These are phyloP conservation scores for Ceratina calcarata DNA, from an alignment of 1,140 invertebrate species.

Conservation along the genomic window DNA sequence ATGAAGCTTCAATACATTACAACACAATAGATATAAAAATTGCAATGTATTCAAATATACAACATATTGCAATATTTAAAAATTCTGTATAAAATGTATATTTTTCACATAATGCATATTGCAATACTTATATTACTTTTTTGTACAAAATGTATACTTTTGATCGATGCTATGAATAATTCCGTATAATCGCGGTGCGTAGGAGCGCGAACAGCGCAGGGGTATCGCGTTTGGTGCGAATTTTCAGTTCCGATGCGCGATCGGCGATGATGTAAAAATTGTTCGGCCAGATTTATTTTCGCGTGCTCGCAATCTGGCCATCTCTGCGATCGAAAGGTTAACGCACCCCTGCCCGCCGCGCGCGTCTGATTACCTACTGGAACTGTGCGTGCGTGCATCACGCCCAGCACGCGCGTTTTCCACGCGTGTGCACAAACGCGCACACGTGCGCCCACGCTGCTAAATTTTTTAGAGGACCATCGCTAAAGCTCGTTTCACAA, in stretches of 20 bases:
- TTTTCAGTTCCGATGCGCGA: not conserved
- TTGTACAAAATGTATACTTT: no score
- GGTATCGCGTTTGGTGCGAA: not conserved
- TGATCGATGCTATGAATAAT: no score
- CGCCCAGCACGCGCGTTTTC: constrained; percentile 55
- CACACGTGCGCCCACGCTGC: constrained; percentile 41
- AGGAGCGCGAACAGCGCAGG: not conserved
- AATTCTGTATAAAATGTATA: no score
- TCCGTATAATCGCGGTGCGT: no score
- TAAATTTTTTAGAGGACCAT: constrained; percentile 59
- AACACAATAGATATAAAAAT: no score
- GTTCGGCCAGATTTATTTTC: constrained; percentile 49
- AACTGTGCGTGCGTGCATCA: constrained; percentile 60
- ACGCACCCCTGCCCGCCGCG: constrained; percentile 44
- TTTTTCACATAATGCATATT: no score
- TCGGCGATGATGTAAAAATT: constrained; percentile 35
- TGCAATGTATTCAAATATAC: no score
- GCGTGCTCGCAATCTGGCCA: constrained; percentile 49
- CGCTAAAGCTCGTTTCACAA: constrained; percentile 31
- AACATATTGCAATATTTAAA: no score
- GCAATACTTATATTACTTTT: no score
- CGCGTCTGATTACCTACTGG: constrained; percentile 58
- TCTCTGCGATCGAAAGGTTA: constrained; percentile 62
- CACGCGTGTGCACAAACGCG: constrained; percentile 50
- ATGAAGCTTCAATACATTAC: no score